Percentiles rank a stretch among this genome's conserved stretches.
phyloP scores from a whole-genome alignment of 2,888 invertebrate genomes.

The Caenorhabditis sp. region DNA sequence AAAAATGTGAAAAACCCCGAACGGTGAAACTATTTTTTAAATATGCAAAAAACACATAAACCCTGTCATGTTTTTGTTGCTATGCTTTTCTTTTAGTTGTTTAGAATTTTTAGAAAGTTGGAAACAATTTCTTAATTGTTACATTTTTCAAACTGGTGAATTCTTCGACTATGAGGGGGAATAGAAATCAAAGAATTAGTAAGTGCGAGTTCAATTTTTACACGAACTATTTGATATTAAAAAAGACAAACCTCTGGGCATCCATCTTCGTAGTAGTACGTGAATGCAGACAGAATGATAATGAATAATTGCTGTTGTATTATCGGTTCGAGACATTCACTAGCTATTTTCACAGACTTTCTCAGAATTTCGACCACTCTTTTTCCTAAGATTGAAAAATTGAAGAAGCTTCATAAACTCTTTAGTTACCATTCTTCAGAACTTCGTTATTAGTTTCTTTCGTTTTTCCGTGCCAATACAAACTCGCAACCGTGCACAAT shows the following conservation, averaged over 20 bases:
- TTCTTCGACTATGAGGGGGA: too few species aligned
- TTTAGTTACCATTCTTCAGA: slow-evolving; percentile 78
- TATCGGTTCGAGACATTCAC: slow-evolving; percentile 95
- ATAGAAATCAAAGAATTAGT: too few species aligned
- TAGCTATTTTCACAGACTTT: slow-evolving; percentile 84
- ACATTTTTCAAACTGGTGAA: too few species aligned
- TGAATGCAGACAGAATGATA: slow-evolving; percentile 90
- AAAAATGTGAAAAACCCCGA: too few species aligned
- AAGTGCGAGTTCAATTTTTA: too few species aligned
- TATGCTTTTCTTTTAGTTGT: too few species aligned
- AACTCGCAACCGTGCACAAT: slow-evolving; percentile 77
- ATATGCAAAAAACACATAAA: too few species aligned
- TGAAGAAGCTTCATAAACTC: background rate
- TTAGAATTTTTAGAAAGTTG: too few species aligned
- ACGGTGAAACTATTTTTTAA: too few species aligned
- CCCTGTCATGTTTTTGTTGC: too few species aligned
- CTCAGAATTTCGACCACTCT: slow-evolving; percentile 92
- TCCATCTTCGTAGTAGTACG: slow-evolving; percentile 89
- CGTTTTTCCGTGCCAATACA: slow-evolving; percentile 83
- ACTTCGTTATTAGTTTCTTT: slow-evolving; percentile 31
- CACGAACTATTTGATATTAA: too few species aligned
- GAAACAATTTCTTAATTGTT: too few species aligned
- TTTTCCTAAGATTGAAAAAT: slow-evolving; percentile 75
- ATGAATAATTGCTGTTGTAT: slow-evolving; percentile 95
- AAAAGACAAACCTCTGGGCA: slow-evolving; percentile 76